Evolutionary conservation across 2,113 vertebrate genomes (phyloP).

Genomic region (Ardeotis arabs): DNA sequence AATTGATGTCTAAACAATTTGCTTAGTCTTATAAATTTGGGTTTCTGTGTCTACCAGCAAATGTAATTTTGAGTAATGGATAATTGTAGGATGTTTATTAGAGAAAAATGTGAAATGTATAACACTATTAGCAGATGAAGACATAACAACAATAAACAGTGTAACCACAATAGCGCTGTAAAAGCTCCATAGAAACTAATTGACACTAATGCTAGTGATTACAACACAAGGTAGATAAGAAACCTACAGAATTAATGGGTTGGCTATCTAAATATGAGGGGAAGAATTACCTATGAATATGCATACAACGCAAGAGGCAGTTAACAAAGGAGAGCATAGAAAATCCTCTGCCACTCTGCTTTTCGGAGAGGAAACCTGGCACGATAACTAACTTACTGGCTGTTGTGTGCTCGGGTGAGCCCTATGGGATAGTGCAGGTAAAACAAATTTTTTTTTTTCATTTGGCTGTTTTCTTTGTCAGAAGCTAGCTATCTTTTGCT

Average conservation of each 20-base stretch:
- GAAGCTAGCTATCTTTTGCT: not conserved
- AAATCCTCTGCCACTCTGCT: not conserved
- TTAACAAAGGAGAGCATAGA: not conserved
- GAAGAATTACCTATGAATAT: constrained; percentile 17
- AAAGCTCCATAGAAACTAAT: constrained; percentile 38
- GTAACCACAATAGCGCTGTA: not conserved
- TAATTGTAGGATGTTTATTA: constrained; percentile 45
- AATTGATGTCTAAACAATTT: constrained; percentile 11
- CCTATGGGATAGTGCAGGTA: constrained; percentile 26
- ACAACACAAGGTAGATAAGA: not conserved
- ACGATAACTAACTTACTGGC: not conserved
- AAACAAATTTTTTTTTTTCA: not conserved
- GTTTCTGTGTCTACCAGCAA: constrained; percentile 22
- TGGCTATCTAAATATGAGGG: not conserved
- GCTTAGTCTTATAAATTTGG: constrained; percentile 30
- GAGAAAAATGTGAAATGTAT: not conserved
- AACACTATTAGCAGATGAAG: constrained; percentile 29
- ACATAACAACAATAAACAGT: constrained; percentile 7
- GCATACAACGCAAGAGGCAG: not conserved
- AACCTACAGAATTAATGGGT: not conserved
- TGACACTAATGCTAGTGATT: constrained; percentile 13
- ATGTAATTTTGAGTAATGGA: constrained; percentile 36
- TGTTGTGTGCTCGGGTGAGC: not conserved
- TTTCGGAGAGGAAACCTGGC: not conserved
- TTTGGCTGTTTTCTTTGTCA: not conserved